phyloP scores from a whole-genome alignment of 2,888 invertebrate genomes.

The Lobophora halterata region DNA sequence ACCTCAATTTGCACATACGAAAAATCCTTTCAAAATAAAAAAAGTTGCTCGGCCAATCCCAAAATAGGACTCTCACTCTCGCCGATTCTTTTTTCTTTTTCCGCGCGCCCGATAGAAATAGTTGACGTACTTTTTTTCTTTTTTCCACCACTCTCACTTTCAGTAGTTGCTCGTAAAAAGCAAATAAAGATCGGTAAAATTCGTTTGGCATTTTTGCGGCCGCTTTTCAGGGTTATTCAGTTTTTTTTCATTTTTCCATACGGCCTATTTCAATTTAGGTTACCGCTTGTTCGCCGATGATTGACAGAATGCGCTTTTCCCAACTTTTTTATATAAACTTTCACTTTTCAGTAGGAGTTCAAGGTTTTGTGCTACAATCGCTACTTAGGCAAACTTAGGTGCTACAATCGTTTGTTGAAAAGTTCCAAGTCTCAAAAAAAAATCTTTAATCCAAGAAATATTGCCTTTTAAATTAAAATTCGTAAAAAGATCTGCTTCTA shows the following conservation, averaged over 20 bases:
- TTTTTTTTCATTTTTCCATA: slow-evolving; percentile 47
- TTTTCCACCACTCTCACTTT: slow-evolving; percentile 68
- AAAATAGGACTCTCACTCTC: slow-evolving; percentile 76
- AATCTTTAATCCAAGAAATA: too few relatives aligned
- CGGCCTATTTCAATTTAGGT: slow-evolving; percentile 31
- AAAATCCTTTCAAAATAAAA: slow-evolving; percentile 45
- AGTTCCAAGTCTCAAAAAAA: too few relatives aligned
- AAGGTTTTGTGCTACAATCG: background rate
- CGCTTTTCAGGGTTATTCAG: slow-evolving; percentile 62
- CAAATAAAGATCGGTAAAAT: slow-evolving; percentile 74
- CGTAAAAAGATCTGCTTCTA: too few relatives aligned
- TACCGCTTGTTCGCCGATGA: slow-evolving; percentile 21
- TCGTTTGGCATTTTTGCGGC: slow-evolving; percentile 59
- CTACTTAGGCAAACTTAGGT: too few relatives aligned
- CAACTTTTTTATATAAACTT: slow-evolving; percentile 8
- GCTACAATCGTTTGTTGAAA: too few relatives aligned
- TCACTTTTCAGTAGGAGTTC: slow-evolving; percentile 5
- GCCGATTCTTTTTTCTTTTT: slow-evolving; percentile 48
- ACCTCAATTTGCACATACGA: slow-evolving; percentile 23
- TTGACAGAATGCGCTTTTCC: slow-evolving; percentile 24
- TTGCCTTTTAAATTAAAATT: too few relatives aligned
- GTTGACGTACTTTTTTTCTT: slow-evolving; percentile 76
- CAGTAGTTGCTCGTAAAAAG: slow-evolving; percentile 69
- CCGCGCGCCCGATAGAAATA: slow-evolving; percentile 72
- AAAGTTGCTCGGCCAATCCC: slow-evolving; percentile 59